Evolutionary conservation across 2,797 vertebrate genomes (phyloP).

Genomic region (Cichlasoma orientale): DNA sequence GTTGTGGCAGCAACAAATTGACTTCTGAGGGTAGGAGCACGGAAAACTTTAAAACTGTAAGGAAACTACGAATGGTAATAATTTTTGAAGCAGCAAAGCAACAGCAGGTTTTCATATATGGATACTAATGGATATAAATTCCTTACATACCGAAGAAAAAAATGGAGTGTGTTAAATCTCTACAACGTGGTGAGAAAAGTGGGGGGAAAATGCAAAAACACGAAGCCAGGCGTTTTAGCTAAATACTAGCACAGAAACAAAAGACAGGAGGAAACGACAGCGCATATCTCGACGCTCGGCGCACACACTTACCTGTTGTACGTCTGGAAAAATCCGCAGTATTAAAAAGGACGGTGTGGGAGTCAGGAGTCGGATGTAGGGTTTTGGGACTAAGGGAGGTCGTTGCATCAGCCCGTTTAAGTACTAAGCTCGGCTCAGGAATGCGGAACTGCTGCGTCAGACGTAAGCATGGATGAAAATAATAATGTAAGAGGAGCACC

Average conservation of each 20-base stretch:
- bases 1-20: constrained; percentile 11
- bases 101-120: accelerated
- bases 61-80: not conserved
- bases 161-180: not conserved
- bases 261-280: no score
- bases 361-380: constrained; percentile 41
- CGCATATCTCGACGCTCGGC: not conserved
- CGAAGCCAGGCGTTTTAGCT: not conserved
- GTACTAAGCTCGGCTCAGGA: constrained; percentile 86
- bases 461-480: constrained; percentile 86
- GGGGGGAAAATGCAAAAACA: constrained; percentile 9
- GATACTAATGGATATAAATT: not conserved
- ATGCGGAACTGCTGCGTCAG: constrained; percentile 90
- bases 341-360: not conserved
- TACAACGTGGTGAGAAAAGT: constrained; percentile 38
- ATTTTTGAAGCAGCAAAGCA: not conserved
- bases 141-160: not conserved
- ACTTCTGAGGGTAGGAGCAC: not conserved
- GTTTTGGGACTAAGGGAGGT: constrained; percentile 70
- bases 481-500: constrained; percentile 67
- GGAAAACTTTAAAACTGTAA: constrained; percentile 48
- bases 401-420: constrained; percentile 95
- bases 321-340: constrained; percentile 63
- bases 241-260: not conserved
- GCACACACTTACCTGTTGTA: constrained; percentile 63